Evolutionary conservation across 2,888 invertebrate species (phyloP).

Genomic region (Xylophagus ater): DNA sequence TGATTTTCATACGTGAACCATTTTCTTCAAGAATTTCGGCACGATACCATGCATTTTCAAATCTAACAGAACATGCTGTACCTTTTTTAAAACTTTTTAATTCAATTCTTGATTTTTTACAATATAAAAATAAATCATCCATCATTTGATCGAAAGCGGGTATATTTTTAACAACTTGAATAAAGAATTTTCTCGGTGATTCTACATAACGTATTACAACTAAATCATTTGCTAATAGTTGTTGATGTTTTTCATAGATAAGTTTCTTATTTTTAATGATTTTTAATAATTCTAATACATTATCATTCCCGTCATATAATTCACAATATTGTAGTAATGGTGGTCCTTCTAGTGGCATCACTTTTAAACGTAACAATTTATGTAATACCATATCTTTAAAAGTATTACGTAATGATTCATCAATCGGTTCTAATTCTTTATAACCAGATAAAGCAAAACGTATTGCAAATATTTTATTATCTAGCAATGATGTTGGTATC

Average conservation of each 20-base stretch:
- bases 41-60: constrained; percentile 80
- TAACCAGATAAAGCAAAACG: constrained; percentile 62
- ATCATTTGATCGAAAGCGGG: constrained; percentile 53
- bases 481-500: constrained; percentile 60
- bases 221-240: constrained; percentile 28
- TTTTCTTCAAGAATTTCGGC: constrained; percentile 60
- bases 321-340: constrained; percentile 66
- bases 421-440: constrained; percentile 47
- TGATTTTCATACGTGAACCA: constrained; percentile 51
- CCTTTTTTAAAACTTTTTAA: constrained; percentile 43
- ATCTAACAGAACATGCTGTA: constrained; percentile 68
- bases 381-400: constrained; percentile 58
- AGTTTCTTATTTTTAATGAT: constrained; percentile 29
- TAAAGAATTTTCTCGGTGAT: constrained; percentile 60
- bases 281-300: constrained; percentile 38
- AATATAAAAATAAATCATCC: constrained; percentile 52
- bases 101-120: constrained; percentile 43
- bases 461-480: constrained; percentile 62
- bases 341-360: constrained; percentile 56
- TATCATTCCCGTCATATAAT: constrained; percentile 48
- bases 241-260: constrained; percentile 29
- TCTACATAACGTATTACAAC: constrained; percentile 37
- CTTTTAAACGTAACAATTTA: constrained; percentile 51
- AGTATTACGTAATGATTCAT: constrained; percentile 52
- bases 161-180: constrained; percentile 54